Evolutionary conservation across 1,140 invertebrate species (phyloP).

Genomic region (Sycophila sp.): DNA sequence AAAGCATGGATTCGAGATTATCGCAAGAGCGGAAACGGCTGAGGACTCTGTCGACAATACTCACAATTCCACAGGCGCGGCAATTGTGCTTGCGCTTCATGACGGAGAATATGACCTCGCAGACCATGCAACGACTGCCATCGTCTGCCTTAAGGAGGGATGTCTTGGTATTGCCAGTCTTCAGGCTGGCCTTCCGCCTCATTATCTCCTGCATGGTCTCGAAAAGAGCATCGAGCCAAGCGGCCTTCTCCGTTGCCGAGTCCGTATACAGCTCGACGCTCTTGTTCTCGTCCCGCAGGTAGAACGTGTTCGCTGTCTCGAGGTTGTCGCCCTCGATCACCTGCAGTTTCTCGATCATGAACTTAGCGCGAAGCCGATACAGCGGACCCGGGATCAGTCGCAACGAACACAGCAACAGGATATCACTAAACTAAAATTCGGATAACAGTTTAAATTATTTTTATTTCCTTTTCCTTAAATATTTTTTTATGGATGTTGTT

Average conservation of each 20-base stretch:
- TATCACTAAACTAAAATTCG: constrained; percentile 78
- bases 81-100: constrained; percentile 81
- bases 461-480: too few species aligned
- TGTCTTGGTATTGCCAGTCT: constrained; percentile 60
- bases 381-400: constrained; percentile 69
- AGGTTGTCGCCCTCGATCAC: constrained; percentile 74
- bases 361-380: constrained; percentile 66
- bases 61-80: constrained; percentile 79
- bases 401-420: constrained; percentile 70
- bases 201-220: constrained; percentile 72
- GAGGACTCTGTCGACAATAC: constrained; percentile 39
- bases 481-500: too few species aligned
- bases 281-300: constrained; percentile 72
- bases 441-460: constrained; percentile 39
- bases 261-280: constrained; percentile 61
- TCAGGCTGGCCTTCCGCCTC: constrained; percentile 68
- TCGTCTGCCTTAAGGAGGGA: constrained; percentile 76
- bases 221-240: constrained; percentile 75
- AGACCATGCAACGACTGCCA: constrained; percentile 80
- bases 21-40: too few species aligned
- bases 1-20: background rate
- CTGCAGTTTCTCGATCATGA: constrained; percentile 72
- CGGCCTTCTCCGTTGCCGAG: constrained; percentile 69
- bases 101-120: constrained; percentile 76
- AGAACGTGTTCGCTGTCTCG: constrained; percentile 74